Percentiles rank a stretch among this genome's conserved stretches.
Evolutionary conservation across 2,888 invertebrate species (phyloP).

Genomic region (Campaea margaritaria): DNA sequence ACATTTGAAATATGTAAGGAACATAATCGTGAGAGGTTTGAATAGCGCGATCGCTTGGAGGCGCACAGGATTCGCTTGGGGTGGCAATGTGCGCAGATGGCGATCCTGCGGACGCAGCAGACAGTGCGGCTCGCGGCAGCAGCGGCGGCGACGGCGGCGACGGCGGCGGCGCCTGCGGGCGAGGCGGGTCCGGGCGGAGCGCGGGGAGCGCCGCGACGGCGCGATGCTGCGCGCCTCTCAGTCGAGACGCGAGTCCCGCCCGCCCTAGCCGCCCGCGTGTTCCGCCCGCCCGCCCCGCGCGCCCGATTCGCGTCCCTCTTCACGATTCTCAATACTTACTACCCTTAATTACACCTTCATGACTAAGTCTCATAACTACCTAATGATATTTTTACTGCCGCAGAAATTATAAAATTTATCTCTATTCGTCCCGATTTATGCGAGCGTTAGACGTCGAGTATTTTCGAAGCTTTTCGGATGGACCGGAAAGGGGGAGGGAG

Average conservation of each 20-base stretch:
- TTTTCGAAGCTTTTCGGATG: slow-evolving; percentile 82
- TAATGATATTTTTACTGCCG: slow-evolving; percentile 46
- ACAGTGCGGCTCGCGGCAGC: slow-evolving; percentile 57
- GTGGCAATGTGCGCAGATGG: slow-evolving; percentile 60
- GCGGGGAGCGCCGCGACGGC: slow-evolving; percentile 84
- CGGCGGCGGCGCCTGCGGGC: slow-evolving; percentile 67
- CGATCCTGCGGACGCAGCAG: slow-evolving; percentile 69
- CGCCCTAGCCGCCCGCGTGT: slow-evolving; percentile 82
- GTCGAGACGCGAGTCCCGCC: slow-evolving; percentile 87
- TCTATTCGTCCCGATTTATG: slow-evolving; percentile 60
- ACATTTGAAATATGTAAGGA: background rate
- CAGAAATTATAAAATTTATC: slow-evolving; percentile 55
- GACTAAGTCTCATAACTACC: slow-evolving; percentile 51
- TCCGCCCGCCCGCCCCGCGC: slow-evolving; percentile 77
- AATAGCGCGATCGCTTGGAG: slow-evolving; percentile 4
- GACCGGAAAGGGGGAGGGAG: slow-evolving; percentile 75
- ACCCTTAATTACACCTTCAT: slow-evolving; percentile 61
- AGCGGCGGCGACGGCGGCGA: slow-evolving; percentile 52
- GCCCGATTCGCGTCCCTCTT: slow-evolving; percentile 65
- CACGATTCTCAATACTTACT: slow-evolving; percentile 59
- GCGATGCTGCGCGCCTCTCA: slow-evolving; percentile 88
- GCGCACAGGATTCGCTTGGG: slow-evolving; percentile 11
- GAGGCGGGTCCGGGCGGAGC: slow-evolving; percentile 47
- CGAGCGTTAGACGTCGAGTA: slow-evolving; percentile 77
- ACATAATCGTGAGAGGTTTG: background rate